A percentile compares a stretch with the other conserved stretches of the same genome.
phyloP scores from a whole-genome alignment of 2,888 invertebrate genomes.

The Anagyrus pseudococci region DNA sequence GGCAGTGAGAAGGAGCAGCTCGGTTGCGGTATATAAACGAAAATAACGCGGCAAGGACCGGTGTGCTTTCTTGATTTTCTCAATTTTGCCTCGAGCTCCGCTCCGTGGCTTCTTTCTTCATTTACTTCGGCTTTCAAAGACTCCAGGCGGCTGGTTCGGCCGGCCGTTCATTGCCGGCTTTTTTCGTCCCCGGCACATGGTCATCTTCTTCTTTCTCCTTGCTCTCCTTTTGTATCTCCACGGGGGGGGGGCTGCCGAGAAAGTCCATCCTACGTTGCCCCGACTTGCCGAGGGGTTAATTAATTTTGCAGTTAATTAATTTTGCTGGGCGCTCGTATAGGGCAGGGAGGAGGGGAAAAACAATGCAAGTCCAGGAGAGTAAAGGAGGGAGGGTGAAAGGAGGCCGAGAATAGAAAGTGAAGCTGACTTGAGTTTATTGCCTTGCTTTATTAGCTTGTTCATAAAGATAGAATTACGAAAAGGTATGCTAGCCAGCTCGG shows the following conservation, averaged over 20 bases:
- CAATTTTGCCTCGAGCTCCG: too few species aligned
- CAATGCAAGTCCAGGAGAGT: constrained; percentile 1
- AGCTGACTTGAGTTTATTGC: constrained; percentile 28
- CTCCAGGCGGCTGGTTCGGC: neutral
- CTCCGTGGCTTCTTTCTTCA: constrained; percentile 20
- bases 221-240: neutral
- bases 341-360: constrained; percentile 1
- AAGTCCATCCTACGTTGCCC: neutral
- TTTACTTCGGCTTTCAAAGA: constrained; percentile 19
- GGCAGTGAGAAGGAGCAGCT: too few species aligned
- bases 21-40: too few species aligned
- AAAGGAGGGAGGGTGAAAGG: neutral
- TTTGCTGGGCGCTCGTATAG: constrained; percentile 1
- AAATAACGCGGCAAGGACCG: too few species aligned
- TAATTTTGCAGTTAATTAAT: constrained; percentile 36
- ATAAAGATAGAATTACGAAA: too few species aligned
- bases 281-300: constrained; percentile 25
- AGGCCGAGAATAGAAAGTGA: constrained; percentile 24
- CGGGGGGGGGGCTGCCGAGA: neutral
- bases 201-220: neutral
- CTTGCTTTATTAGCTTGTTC: too few species aligned
- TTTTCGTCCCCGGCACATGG: neutral
- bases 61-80: too few species aligned
- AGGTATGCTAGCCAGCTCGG: too few species aligned
- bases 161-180: constrained; percentile 1